Percentiles rank a stretch among this genome's conserved stretches.
phyloP scores from a whole-genome alignment of 2,797 vertebrate species.

The Myripristis jacobus region DNA sequence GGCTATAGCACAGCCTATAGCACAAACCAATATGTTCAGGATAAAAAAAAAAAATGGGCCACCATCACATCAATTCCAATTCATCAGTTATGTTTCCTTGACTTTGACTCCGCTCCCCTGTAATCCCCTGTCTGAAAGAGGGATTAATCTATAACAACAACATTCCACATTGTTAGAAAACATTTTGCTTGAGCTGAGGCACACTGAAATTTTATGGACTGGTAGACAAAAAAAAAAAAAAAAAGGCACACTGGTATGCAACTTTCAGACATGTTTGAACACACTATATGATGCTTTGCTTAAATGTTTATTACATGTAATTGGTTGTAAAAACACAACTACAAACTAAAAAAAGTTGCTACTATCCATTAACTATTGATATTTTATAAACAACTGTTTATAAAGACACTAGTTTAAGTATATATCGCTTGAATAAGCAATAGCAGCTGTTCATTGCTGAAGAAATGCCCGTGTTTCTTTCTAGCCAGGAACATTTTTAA shows the following conservation, averaged over 20 bases:
- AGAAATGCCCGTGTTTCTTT: no score
- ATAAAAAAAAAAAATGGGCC: conserved; percentile 41
- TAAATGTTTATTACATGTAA: not conserved
- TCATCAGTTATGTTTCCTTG: conserved; percentile 74
- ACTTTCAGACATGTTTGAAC: not conserved
- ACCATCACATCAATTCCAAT: conserved; percentile 73
- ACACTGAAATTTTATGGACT: conserved; percentile 48
- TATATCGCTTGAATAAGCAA: no score
- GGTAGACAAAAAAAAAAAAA: not conserved
- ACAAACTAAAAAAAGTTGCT: no score
- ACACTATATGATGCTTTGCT: not conserved
- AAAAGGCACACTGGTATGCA: conserved; percentile 5
- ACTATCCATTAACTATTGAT: no score
- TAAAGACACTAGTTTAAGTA: no score
- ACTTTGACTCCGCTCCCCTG: conserved; percentile 66
- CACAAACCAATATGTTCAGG: conserved; percentile 34
- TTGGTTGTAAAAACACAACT: no score
- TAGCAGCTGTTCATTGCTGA: no score
- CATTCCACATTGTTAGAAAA: conserved; percentile 78
- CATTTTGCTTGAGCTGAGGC: conserved; percentile 58
- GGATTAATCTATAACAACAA: conserved; percentile 84
- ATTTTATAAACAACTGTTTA: no score
- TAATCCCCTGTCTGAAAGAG: conserved; percentile 74
- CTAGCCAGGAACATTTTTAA: no score
- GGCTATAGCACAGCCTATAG: not conserved